These are phyloP conservation scores for Paratrypauchen microcephalus DNA, from an alignment of 2,797 vertebrate species.

Conservation along the genomic window DNA sequence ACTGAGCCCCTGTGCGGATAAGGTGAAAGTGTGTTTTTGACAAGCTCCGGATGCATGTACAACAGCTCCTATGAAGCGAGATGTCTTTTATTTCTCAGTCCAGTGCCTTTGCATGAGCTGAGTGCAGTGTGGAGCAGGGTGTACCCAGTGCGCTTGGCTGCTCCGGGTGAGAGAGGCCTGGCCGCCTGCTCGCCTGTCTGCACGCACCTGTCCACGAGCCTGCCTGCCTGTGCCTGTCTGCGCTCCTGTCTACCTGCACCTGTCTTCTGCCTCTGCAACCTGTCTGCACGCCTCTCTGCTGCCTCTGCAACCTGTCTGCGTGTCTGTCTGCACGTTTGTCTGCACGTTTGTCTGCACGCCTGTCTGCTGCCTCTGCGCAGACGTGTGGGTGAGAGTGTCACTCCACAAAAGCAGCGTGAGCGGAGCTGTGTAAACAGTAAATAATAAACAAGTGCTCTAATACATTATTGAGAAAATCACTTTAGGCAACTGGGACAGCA, in stretches of 20 bases:
- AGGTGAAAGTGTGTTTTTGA: constrained; percentile 61
- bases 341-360: not conserved
- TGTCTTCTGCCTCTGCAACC: too few species aligned
- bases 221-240: too few species aligned
- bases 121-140: constrained; percentile 56
- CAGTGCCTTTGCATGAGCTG: constrained; percentile 67
- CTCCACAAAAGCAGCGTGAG: constrained; percentile 71
- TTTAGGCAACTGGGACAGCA: constrained; percentile 78
- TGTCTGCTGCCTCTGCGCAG: constrained; percentile 57
- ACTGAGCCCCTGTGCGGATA: constrained; percentile 38
- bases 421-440: constrained; percentile 79
- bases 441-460: constrained; percentile 81
- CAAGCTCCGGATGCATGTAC: constrained; percentile 72
- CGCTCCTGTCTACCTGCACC: too few species aligned
- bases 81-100: constrained; percentile 79
- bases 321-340: too few species aligned
- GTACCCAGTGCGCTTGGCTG: constrained; percentile 56
- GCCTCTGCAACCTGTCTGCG: too few species aligned
- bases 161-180: constrained; percentile 43
- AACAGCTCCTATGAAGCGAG: constrained; percentile 69
- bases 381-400: constrained; percentile 65
- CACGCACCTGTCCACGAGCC: too few species aligned
- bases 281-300: too few species aligned
- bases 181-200: constrained; percentile 50
- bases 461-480: constrained; percentile 81